Evolutionary conservation across 2,888 invertebrate species (phyloP), one percentile per base, ranked within the genome.

Genomic region (Melanostoma scalare): DNA sequence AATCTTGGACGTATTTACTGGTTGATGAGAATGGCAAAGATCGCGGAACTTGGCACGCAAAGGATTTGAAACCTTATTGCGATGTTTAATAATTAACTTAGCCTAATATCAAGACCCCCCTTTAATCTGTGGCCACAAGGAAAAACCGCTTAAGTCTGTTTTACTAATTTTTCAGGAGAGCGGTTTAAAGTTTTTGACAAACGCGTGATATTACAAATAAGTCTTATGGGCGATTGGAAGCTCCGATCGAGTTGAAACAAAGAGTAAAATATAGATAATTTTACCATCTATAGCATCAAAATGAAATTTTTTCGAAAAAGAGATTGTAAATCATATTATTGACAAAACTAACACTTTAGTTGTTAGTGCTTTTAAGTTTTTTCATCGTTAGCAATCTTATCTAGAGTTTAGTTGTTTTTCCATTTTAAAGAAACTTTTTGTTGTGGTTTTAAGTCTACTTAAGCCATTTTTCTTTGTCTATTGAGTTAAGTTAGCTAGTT

Each of bases 361-460:
- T 10, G 44, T 44, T 44, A 44, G n/a, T n/a, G 44, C 44, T 10
- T n/a, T 44, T n/a, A 10, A 44, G 3, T n/a, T 44, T 44, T 44
- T 44, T 56, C 38, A 56, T 40, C 56, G 10, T 56, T 2, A 30
- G 40, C 3, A 56, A 40, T 31, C 42, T 9, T 30, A 30, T 58
- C 42, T 58, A 1, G 9, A 42, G 40, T 42, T 58, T 42, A 58
- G 31, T 46, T 10, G 10, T 46, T 46, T 46, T 46, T 46, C 20
- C 46, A 46, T 46, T 46, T 46, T 10, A 46, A 46, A 20, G 31
- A 42, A 40, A 58, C 3, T 31, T 42, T 58, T 58, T 42, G 3
- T 42, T 42, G 30, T 58, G 42, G 42, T 42, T 31, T 58, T 31
- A 58, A 58, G 58, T 42, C 2, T 58, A 58, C 58, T 42, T 58